A percentile compares a stretch with the other conserved stretches of the same genome.
Conservation (phyloP, 2,888 invertebrate genomes). For the Octodonta nipae region DNA sequence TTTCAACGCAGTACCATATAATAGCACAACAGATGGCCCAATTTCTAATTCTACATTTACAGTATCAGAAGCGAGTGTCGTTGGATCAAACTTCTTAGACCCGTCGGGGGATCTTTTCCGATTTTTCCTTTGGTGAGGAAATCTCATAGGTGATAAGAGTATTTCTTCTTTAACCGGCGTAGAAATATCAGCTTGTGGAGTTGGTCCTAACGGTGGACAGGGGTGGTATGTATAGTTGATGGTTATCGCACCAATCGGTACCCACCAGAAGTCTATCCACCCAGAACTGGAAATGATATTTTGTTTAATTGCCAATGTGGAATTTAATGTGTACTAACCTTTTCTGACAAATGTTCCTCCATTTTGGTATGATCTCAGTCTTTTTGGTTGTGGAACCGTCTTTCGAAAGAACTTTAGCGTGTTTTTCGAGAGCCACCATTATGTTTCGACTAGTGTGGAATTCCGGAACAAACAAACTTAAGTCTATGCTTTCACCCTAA, state of each 20-base stretch:
- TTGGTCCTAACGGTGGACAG: constrained; percentile 73
- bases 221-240: constrained; percentile 88
- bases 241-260: constrained; percentile 83
- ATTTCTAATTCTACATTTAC: constrained; percentile 88
- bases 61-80: constrained; percentile 70
- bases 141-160: constrained; percentile 78
- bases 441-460: constrained; percentile 77
- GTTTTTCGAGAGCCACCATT: constrained; percentile 71
- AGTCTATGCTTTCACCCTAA: constrained; percentile 79
- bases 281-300: constrained; percentile 39
- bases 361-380: constrained; percentile 48
- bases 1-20: constrained; percentile 83
- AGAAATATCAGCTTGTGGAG: constrained; percentile 81
- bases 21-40: constrained; percentile 78
- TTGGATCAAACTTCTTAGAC: constrained; percentile 72
- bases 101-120: constrained; percentile 40
- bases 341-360: constrained; percentile 68
- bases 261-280: constrained; percentile 95
- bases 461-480: constrained; percentile 81
- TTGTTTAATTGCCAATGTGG: neutral
- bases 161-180: constrained; percentile 92
- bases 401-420: constrained; percentile 71
- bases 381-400: constrained; percentile 49
- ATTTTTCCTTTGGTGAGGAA: constrained; percentile 49
- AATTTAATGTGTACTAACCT: constrained; percentile 30